Conservation (phyloP, 37 sponge, comb jelly and placozoan genomes). For the Geodia barretti region DNA sequence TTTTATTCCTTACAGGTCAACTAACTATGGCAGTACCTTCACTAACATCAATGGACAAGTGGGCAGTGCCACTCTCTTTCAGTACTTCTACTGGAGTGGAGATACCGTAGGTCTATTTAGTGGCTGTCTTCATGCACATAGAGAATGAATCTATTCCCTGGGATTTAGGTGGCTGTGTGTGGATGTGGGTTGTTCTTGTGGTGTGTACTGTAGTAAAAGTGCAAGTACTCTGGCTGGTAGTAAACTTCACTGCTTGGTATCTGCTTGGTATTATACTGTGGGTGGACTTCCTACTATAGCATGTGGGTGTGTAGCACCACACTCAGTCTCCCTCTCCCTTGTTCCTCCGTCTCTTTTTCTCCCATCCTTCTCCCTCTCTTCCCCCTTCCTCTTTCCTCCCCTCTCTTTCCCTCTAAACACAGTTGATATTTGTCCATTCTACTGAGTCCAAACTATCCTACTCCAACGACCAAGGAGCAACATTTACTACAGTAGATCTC, state of each 20-base stretch:
- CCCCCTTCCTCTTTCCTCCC: background rate
- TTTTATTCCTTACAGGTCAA: constrained; percentile 27
- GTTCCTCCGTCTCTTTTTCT: background rate
- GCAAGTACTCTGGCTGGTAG: too few relatives aligned
- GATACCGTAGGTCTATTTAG: background rate
- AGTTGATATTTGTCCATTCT: constrained; percentile 63
- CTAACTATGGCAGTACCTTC: constrained; percentile 55
- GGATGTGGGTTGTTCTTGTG: background rate
- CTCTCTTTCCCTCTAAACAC: background rate
- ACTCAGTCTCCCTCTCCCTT: background rate
- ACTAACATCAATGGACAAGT: background rate
- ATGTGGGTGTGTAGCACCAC: background rate
- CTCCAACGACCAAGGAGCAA: constrained; percentile 59
- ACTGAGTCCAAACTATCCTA: constrained; percentile 26
- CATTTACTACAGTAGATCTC: constrained; percentile 12
- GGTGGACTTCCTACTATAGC: background rate
- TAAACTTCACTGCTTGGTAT: too few relatives aligned
- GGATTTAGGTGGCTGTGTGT: background rate
- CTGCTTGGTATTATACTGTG: too few relatives aligned
- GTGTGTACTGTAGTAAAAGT: too few relatives aligned
- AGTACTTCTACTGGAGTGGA: constrained; percentile 20
- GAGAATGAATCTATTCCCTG: background rate
- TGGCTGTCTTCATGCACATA: background rate
- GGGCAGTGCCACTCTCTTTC: constrained; percentile 12
- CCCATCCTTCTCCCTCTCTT: background rate